Base-by-base conservation (phyloP, 2,797 vertebrate species). In the Coregonus suidteri region DNA sequence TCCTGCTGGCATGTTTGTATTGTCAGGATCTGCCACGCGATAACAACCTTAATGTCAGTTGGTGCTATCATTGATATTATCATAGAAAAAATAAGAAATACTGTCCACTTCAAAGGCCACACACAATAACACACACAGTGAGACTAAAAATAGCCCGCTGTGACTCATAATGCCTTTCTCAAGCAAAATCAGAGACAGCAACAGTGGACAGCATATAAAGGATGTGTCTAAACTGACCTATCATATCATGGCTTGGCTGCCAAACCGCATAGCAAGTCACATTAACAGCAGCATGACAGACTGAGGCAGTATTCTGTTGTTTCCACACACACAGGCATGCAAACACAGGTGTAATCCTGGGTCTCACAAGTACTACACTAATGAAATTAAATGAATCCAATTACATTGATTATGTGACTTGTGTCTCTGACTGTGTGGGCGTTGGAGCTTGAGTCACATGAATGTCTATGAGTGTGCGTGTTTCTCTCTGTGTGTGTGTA, bases 211-310 rank as follows among this genome's bases (percentile, higher is more conserved):
- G 30, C 15, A 53, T 18, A 1, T 4, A 37, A 14, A 35, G 51
- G 52, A 69, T n/a, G 20, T 4, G 25, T 11, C 51, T 4, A 72
- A 13, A 31, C 37, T 51, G 56, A 75, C 59, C 54, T 20, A 62
- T 56, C 51, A 37, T 14, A 62, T 56, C 51, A 37, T 53, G 67
- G 68, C 76, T 76, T 1, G 0, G 71, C 53, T 74, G 64, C 51
- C 75, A 65, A 69, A 62, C 0, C 9, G 34, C 73, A 79, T 34
- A n/a, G 16, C 47, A 75, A 73, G 71, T 73, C 80, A 81, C 73
- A 73, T 66, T 62, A 62, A 18, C 25, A 68, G 14, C 79, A 74
- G 25, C 30, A 75, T n/a, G 3, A 34, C 72, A 37, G 70, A 74
- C 76, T 73, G 31, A 66, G 15, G 65, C 41, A 47, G 41, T 47